Percentiles rank a stretch among this genome's conserved stretches.
These are phyloP conservation scores for Sphaerophoria rueppellii DNA, from an alignment of 2,888 invertebrate species.

Conservation along the genomic window DNA sequence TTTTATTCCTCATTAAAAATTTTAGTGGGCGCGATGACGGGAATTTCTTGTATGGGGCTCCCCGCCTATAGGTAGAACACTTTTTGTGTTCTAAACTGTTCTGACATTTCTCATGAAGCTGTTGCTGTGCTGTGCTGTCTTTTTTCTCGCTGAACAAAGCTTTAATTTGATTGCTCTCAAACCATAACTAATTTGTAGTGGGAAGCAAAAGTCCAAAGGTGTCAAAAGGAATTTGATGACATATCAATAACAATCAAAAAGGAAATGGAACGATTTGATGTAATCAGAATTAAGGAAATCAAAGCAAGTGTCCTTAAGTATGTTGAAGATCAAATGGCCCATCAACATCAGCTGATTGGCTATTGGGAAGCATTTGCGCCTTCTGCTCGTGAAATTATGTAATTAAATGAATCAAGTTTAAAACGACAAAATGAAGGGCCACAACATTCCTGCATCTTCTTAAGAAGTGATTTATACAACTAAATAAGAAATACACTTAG, in stretches of 20 bases:
- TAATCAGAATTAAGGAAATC: slow-evolving; percentile 93
- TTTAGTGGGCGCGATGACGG: no score
- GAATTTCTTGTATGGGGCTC: no score
- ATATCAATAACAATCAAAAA: slow-evolving; percentile 97
- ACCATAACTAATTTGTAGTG: no score
- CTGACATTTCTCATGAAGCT: no score
- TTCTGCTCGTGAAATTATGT: slow-evolving; percentile 95
- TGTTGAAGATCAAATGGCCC: slow-evolving; percentile 95
- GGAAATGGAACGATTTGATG: slow-evolving; percentile 96
- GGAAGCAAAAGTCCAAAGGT: slow-evolving; percentile 98
- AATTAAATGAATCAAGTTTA: slow-evolving; percentile 80
- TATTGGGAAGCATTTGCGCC: slow-evolving; percentile 96
- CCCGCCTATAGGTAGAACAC: no score
- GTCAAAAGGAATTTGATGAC: slow-evolving; percentile 97
- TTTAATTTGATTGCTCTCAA: no score
- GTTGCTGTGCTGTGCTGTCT: no score
- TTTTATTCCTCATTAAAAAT: no score
- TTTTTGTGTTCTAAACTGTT: slow-evolving; percentile 1
- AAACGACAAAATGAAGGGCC: slow-evolving; percentile 11
- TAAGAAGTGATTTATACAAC: slow-evolving; percentile 43
- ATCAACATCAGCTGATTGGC: slow-evolving; percentile 89
- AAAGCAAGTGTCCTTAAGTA: slow-evolving; percentile 94
- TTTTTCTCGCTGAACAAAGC: no score
- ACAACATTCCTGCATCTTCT: slow-evolving; percentile 62
- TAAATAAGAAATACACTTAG: slow-evolving; percentile 37